Conservation (phyloP, 2,888 invertebrate genomes). For the Celastrina argiolus region DNA sequence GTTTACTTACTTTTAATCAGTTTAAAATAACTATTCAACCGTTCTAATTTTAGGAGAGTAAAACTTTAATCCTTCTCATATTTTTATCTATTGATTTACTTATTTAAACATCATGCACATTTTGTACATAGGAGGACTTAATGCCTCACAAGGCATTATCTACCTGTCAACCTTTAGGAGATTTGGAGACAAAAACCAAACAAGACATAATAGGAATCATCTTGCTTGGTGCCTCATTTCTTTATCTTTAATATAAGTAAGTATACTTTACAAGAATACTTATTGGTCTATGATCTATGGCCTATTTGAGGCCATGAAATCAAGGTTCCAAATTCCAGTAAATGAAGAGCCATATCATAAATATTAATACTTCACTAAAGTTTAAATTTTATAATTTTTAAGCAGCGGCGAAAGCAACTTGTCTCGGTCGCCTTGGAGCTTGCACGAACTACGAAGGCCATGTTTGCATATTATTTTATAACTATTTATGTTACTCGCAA, state of each 20-base stretch:
- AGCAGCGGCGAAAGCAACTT: conserved; percentile 15
- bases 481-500: not conserved
- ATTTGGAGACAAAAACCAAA: not conserved
- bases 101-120: no score
- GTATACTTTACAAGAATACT: not conserved
- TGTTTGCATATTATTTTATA: not conserved
- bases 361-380: not conserved
- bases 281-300: not conserved
- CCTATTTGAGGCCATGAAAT: not conserved
- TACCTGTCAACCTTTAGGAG: no score
- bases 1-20: no score
- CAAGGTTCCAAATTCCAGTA: not conserved
- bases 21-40: no score
- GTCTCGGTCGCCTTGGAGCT: conserved; percentile 9
- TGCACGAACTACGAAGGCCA: conserved; percentile 10
- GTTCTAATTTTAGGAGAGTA: no score
- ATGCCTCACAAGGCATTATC: no score
- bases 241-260: not conserved
- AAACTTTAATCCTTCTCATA: no score
- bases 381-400: not conserved
- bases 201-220: no score
- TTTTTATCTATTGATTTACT: no score
- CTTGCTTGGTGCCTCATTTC: not conserved
- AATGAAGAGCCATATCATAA: not conserved
- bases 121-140: no score